Evolutionary conservation across 2,888 invertebrate genomes (phyloP).

Genomic region (Choreutis nemorana): DNA sequence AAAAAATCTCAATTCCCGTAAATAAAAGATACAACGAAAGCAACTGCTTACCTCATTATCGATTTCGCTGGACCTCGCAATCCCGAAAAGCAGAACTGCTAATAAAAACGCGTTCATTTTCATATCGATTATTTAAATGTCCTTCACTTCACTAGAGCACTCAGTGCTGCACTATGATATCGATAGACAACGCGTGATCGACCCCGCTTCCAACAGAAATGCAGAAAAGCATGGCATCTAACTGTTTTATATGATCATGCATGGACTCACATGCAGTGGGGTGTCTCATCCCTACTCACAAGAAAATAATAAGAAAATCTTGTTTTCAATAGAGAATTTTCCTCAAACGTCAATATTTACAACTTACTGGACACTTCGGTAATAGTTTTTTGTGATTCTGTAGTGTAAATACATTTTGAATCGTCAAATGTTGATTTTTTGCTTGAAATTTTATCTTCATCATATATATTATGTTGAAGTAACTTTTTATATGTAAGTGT

Average conservation of each 20-base stretch:
- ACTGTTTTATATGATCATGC: constrained; percentile 47
- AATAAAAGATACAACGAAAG: constrained; percentile 3
- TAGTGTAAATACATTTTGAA: too few relatives aligned
- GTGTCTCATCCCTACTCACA: too few relatives aligned
- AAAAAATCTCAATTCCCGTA: too few relatives aligned
- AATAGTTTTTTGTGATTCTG: too few relatives aligned
- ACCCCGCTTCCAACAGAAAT: constrained; percentile 25
- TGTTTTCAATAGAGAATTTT: too few relatives aligned
- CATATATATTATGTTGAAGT: too few relatives aligned
- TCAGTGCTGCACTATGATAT: constrained; percentile 10
- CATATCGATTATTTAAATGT: constrained; percentile 12
- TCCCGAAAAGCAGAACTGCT: constrained; percentile 44
- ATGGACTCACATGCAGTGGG: constrained; percentile 38
- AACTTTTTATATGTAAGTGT: too few relatives aligned
- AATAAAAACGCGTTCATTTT: constrained; percentile 48
- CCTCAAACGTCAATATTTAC: too few relatives aligned
- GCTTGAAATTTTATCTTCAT: too few relatives aligned
- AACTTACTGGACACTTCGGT: too few relatives aligned
- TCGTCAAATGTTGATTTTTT: too few relatives aligned
- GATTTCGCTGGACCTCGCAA: constrained; percentile 41
- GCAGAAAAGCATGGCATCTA: constrained; percentile 28
- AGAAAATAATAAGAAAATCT: too few relatives aligned
- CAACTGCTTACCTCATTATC: constrained; percentile 37
- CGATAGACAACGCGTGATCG: constrained; percentile 2
- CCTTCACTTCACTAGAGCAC: constrained; percentile 47